Base-by-base conservation (phyloP, 2,888 invertebrate genomes). In the Morpho helenor region DNA sequence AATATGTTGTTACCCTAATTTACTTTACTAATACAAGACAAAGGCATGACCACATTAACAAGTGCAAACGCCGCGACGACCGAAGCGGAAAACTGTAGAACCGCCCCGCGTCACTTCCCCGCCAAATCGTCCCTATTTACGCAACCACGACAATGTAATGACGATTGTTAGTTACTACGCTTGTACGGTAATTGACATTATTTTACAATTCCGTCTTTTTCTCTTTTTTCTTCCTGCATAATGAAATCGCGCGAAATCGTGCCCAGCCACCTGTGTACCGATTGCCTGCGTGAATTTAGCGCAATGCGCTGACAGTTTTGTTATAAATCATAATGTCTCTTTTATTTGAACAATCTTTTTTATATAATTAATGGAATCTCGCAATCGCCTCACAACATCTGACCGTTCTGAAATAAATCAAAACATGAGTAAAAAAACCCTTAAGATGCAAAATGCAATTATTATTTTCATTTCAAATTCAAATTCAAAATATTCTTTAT, bases 181-280 rank as follows among this genome's bases (percentile, higher is more conserved):
- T 71, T 79, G 80, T 76, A 76, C 75, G 72, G 86, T 88, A 88
- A 89, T 90, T 89, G 88, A 83, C 84, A 87, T 89, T 85, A 87
- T 87, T 88, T 88, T 87, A 78, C 87, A 87, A 87, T 88, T 87
- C 88, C 86, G 81, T 76, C 73, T 75, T 66, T 73, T 79, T 72
- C 74, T 80, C 65, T 68, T 83, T 80, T 62, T 68, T 83, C 76
- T 79, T 77, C 70, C 71, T 74, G 74, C 71, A 70, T 84, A 87
- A 87, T 86, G 80, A 84, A 87, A 82, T 82, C 76, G 80, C 76
- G 80, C 75, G 65, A 69, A 77, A 74, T 76, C 74, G 79, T 79
- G 84, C 77, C 78, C 79, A 75, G 76, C 76, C 76, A 77, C 70
- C 79, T 80, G 80, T 74, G 66, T 49, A 57, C 58, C 57, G 60